Base-by-base conservation (phyloP, 2,888 invertebrate genomes). In the Rhagonycha lutea region DNA sequence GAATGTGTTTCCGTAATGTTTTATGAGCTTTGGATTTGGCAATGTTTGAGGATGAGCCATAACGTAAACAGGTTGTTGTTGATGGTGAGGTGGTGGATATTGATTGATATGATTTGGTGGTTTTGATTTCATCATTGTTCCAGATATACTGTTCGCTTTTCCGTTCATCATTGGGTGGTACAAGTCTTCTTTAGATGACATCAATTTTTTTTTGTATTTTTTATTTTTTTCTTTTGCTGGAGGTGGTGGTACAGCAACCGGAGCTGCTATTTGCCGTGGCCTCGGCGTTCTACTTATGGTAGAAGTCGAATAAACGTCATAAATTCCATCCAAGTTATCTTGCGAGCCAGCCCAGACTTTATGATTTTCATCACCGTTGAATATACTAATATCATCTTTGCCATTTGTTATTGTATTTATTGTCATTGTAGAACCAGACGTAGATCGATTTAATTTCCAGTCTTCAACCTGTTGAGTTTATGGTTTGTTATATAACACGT, bases 291-390 rank as follows among this genome's bases (percentile, higher is more conserved):
- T 89, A 14, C 92, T 90, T 75, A 91, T 83, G 80, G 91, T 90
- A 83, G 93, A 90, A 11, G 86, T 89, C 9, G 86, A 86, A 78
- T 91, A 92, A 32, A 93, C 90, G 80, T 95, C 95, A 83, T 95
- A 95, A 77, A 91, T 89, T 23, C 89, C 92, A 79, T 94, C 94
- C 32, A 95, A 89, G 74, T 94, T 92, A 85, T 95, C 95, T 29
- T 92, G 91, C 26, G 92, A 92, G 9, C 95, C 95, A 2, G 95
- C 94, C 97, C 97, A 97, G 61, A 97, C 94, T 87, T 97, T 97
- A 87, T 97, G 97, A 86, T 97, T 97, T 87, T 96, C 96, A 84
- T 97, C 96, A 0, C 96, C 96, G 84, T 96, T 96, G 87, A 94
- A 96, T 74, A 93, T 92, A 79, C 96, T 96, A 23, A 94, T 90